Conservation (phyloP, 2,888 invertebrate species). For the Cryptus armator region DNA sequence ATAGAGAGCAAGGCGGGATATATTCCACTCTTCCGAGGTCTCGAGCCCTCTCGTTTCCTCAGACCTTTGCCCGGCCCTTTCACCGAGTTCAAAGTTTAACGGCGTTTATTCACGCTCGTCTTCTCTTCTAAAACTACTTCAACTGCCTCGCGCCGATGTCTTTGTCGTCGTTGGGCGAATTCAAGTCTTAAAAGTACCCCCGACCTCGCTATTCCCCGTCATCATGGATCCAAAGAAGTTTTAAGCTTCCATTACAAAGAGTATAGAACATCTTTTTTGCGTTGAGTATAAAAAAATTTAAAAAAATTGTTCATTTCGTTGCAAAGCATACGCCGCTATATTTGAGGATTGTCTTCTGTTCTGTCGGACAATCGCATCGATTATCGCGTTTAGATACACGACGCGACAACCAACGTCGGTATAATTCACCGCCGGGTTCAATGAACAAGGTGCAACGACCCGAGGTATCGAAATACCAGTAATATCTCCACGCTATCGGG, state of each 20-base stretch:
- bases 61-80: slow-evolving; percentile 17
- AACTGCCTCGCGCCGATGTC: slow-evolving; percentile 10
- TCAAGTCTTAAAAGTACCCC: not conserved
- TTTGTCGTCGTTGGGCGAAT: slow-evolving; percentile 24
- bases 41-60: slow-evolving; percentile 1
- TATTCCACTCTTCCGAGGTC: not conserved
- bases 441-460: slow-evolving; percentile 44
- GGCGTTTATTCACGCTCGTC: slow-evolving; percentile 33
- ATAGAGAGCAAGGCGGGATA: not conserved
- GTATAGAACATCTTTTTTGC: not conserved
- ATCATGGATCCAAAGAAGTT: not conserved
- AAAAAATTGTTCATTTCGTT: not conserved
- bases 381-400: not conserved
- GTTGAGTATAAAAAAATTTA: not conserved
- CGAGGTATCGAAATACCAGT: slow-evolving; percentile 1
- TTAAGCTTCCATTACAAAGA: slow-evolving; percentile 3
- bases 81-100: slow-evolving; percentile 50
- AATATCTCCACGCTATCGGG: slow-evolving; percentile 29
- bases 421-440: slow-evolving; percentile 25
- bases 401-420: not conserved
- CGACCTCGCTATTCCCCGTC: not conserved
- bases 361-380: not conserved
- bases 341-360: too few relatives aligned
- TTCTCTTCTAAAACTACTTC: slow-evolving; percentile 13
- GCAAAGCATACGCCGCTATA: too few relatives aligned